Evolutionary conservation across 2,797 vertebrate genomes (phyloP).

Genomic region (Sebastes diaconus): DNA sequence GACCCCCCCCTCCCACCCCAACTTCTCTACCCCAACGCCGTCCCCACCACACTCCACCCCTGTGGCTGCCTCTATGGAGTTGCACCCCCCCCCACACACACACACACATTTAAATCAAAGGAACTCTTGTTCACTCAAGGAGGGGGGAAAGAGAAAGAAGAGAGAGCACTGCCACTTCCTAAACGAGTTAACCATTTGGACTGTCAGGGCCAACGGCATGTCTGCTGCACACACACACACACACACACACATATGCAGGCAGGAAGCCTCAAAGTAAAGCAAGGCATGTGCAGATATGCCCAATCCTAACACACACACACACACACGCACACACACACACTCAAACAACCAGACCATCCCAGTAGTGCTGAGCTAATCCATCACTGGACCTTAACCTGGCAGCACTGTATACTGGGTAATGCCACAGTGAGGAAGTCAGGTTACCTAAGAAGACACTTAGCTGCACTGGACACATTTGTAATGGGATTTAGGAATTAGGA

Average conservation of each 20-base stretch:
- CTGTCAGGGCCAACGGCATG: slow-evolving; percentile 75
- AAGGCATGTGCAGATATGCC: slow-evolving; percentile 32
- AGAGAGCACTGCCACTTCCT: slow-evolving; percentile 82
- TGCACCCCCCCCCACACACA: slow-evolving; percentile 73
- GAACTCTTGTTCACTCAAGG: slow-evolving; percentile 90
- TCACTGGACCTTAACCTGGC: slow-evolving; percentile 20
- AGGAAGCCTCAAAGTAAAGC: slow-evolving; percentile 41
- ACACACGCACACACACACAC: background rate
- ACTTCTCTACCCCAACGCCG: slow-evolving; percentile 67
- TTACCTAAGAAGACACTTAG: slow-evolving; percentile 3
- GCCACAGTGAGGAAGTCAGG: slow-evolving; percentile 8
- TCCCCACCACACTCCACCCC: slow-evolving; percentile 80
- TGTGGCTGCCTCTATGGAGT: slow-evolving; percentile 84
- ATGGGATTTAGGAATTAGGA: background rate
- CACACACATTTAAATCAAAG: slow-evolving; percentile 85
- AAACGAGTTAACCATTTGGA: slow-evolving; percentile 89
- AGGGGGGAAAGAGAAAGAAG: slow-evolving; percentile 30
- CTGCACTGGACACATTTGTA: background rate
- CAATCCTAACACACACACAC: background rate
- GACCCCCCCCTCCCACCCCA: slow-evolving; percentile 56
- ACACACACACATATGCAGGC: slow-evolving; percentile 5
- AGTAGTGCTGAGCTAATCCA: slow-evolving; percentile 22
- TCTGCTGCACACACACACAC: slow-evolving; percentile 23
- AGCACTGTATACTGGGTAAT: slow-evolving; percentile 28
- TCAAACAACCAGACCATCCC: slow-evolving; percentile 2